phyloP scores from a whole-genome alignment of 2,113 vertebrate species.

The Mus spicilegus region DNA sequence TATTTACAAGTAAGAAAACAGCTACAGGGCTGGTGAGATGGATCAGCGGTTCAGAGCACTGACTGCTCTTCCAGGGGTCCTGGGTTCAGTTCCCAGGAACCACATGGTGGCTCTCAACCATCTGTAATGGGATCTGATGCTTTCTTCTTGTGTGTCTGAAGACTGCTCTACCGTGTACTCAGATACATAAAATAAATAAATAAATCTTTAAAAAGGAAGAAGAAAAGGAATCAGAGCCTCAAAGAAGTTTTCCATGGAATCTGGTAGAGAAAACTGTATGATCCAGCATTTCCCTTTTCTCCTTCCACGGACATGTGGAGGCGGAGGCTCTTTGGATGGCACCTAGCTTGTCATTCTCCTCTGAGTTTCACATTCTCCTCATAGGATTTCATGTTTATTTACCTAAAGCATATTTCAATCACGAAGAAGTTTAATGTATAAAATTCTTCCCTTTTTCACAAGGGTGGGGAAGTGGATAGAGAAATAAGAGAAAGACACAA shows the following conservation, averaged over 20 bases:
- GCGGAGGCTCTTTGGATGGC: background rate
- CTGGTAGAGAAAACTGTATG: constrained; percentile 2
- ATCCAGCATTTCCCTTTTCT: background rate
- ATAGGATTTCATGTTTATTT: constrained; percentile 55
- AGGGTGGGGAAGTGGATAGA: constrained; percentile 43
- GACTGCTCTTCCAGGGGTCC: too few species aligned
- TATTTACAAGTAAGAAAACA: background rate
- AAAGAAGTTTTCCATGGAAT: background rate
- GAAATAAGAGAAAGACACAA: constrained; percentile 78
- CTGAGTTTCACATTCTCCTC: background rate
- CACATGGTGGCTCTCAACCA: too few species aligned
- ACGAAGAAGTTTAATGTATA: constrained; percentile 61
- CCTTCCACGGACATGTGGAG: background rate
- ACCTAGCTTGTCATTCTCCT: background rate
- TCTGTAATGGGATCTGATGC: too few species aligned
- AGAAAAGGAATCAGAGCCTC: background rate
- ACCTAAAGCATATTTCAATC: constrained; percentile 49
- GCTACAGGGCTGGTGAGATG: too few species aligned
- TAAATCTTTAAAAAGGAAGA: too few species aligned
- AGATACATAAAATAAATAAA: too few species aligned
- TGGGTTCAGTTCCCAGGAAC: too few species aligned
- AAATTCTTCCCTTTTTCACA: constrained; percentile 71
- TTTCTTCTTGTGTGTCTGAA: too few species aligned
- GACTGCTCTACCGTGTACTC: too few species aligned
- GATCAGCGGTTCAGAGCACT: too few species aligned